Evolutionary conservation across 2,113 vertebrate genomes (phyloP).

Genomic region (Heterotis niloticus): DNA sequence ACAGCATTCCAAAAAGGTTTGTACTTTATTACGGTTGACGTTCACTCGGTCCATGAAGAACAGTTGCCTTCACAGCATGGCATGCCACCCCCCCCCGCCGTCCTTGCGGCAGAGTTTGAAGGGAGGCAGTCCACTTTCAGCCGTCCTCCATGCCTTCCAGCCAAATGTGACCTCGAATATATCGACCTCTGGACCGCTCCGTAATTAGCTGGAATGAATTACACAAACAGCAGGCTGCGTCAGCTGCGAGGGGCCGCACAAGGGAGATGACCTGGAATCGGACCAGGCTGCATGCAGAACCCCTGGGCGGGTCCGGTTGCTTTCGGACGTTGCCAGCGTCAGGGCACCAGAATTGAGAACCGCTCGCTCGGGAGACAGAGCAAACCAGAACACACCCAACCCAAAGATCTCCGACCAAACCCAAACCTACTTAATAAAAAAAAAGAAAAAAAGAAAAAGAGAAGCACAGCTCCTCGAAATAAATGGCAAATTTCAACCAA

Average conservation of each 20-base stretch:
- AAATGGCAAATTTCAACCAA: conserved; percentile 1
- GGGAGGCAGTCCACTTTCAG: no score
- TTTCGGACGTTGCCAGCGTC: neutral
- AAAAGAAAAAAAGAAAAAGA: neutral
- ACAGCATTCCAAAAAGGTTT: no score
- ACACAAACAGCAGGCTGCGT: conserved; percentile 16
- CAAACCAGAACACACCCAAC: neutral
- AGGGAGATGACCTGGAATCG: conserved; percentile 55
- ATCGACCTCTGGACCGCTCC: conserved; percentile 26
- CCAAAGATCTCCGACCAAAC: neutral
- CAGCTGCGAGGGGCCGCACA: conserved; percentile 4
- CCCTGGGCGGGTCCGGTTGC: conserved; percentile 22
- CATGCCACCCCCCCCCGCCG: no score
- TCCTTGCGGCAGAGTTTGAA: no score
- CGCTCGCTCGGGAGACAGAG: neutral
- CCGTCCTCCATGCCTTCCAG: neutral
- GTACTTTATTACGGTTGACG: no score
- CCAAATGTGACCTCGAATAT: conserved; percentile 5
- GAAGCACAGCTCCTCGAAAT: neutral
- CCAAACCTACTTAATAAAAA: neutral
- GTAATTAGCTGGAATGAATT: conserved; percentile 45
- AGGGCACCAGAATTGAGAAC: conserved; percentile 24
- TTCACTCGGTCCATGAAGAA: no score
- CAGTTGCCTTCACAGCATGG: no score
- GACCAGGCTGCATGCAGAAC: conserved; percentile 36